A percentile compares a stretch with the other conserved stretches of the same genome.
These are phyloP conservation scores for Dendrolimus punctatus DNA, from an alignment of 1,140 invertebrate species.

Conservation along the genomic window DNA sequence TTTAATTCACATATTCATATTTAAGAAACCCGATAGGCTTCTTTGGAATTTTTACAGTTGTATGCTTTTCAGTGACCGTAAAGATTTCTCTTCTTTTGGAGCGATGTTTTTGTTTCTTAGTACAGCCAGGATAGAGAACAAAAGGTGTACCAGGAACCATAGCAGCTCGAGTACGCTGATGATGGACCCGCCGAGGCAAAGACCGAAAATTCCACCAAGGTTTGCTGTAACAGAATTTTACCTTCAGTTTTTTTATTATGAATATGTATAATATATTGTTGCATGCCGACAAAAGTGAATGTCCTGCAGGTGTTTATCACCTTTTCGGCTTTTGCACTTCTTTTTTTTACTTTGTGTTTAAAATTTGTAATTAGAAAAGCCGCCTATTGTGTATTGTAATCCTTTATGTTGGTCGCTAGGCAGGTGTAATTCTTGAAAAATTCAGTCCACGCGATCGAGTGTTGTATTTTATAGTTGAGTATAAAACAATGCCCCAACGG, in stretches of 20 bases:
- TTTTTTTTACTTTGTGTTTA: no score
- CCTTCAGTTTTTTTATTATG: no score
- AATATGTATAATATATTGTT: no score
- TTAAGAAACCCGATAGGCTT: not conserved
- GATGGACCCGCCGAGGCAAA: conserved; percentile 62
- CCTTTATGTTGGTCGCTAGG: no score
- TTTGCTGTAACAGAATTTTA: conserved; percentile 46
- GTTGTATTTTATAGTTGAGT: no score
- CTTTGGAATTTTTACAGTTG: not conserved
- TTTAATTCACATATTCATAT: conserved; percentile 9
- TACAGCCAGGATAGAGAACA: conserved; percentile 6
- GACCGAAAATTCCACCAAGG: conserved; percentile 60
- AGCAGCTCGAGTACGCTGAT: conserved; percentile 60
- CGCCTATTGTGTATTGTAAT: no score
- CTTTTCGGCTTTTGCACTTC: no score
- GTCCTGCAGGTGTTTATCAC: no score
- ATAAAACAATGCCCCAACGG: no score
- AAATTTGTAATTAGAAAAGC: no score
- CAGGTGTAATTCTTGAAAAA: no score
- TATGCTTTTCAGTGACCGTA: conserved; percentile 3
- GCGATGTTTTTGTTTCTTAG: not conserved
- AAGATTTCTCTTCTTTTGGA: conserved; percentile 8
- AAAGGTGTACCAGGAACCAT: conserved; percentile 38
- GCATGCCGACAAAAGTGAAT: not conserved
- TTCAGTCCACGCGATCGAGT: no score